A percentile compares a stretch with the other conserved stretches of the same genome.
phyloP scores from a whole-genome alignment of 2,797 vertebrate genomes.

The Paramormyrops hopkinsi region DNA sequence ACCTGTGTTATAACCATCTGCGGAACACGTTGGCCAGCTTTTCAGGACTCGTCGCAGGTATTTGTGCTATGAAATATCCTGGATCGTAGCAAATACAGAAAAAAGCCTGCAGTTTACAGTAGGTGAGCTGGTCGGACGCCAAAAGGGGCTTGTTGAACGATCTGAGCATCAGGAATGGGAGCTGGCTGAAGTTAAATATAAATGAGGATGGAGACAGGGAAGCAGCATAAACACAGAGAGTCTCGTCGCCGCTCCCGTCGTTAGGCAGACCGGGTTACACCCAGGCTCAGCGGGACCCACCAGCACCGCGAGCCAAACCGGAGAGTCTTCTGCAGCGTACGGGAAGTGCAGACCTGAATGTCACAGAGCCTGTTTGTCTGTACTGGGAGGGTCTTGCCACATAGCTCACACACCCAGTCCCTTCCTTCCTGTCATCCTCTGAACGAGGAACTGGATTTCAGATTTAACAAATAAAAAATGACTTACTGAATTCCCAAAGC shows the following conservation, averaged over 20 bases:
- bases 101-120: neutral
- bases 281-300: neutral
- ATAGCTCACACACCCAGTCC: neutral
- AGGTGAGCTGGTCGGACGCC: neutral
- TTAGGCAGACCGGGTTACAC: neutral
- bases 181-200: conserved; percentile 8
- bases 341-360: neutral
- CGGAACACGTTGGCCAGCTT: neutral
- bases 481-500: neutral
- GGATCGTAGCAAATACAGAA: neutral
- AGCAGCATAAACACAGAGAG: neutral
- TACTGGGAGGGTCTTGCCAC: neutral
- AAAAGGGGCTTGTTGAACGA: neutral
- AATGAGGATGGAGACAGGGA: neutral
- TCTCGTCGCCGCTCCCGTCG: neutral
- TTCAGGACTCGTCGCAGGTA: neutral
- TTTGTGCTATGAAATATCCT: neutral
- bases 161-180: neutral
- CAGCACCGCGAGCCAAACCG: neutral
- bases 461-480: neutral
- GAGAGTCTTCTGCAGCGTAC: neutral
- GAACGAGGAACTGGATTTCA: neutral
- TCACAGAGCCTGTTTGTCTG: neutral
- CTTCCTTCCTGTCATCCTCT: neutral
- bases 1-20: neutral